phyloP scores from a whole-genome alignment of 2,113 vertebrate species.

The Cololabis saira region DNA sequence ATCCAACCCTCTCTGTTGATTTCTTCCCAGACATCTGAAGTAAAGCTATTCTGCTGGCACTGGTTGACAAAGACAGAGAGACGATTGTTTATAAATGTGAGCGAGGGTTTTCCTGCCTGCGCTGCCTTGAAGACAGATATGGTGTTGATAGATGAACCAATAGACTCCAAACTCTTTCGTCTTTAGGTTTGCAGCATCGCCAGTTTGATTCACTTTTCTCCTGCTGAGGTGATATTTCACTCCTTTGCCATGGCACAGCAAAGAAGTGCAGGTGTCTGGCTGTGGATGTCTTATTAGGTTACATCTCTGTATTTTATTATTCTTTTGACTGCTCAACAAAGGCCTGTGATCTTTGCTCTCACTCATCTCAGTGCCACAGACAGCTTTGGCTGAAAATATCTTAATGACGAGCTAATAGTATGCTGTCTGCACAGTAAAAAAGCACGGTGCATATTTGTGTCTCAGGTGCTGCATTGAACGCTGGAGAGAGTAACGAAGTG shows the following conservation, averaged over 20 bases:
- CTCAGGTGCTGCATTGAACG: slow-evolving; percentile 27
- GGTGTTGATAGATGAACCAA: slow-evolving; percentile 75
- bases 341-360: slow-evolving; percentile 32
- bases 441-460: slow-evolving; percentile 6
- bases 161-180: slow-evolving; percentile 69
- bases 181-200: slow-evolving; percentile 61
- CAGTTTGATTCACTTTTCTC: slow-evolving; percentile 74
- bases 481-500: slow-evolving; percentile 20
- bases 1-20: slow-evolving; percentile 60
- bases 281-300: slow-evolving; percentile 68
- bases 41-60: slow-evolving; percentile 69
- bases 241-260: slow-evolving; percentile 45
- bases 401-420: slow-evolving; percentile 31
- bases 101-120: slow-evolving; percentile 80
- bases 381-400: slow-evolving; percentile 20
- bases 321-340: slow-evolving; percentile 34
- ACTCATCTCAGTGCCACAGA: slow-evolving; percentile 12
- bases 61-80: slow-evolving; percentile 76
- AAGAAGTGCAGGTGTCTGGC: slow-evolving; percentile 42
- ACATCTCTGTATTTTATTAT: slow-evolving; percentile 35
- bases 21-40: slow-evolving; percentile 77
- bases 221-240: slow-evolving; percentile 70
- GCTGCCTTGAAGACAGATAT: slow-evolving; percentile 63
- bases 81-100: slow-evolving; percentile 78
- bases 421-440: slow-evolving; percentile 31